These are phyloP conservation scores for Tachysurus vachellii DNA, from an alignment of 2,113 vertebrate genomes.

Conservation along the genomic window DNA sequence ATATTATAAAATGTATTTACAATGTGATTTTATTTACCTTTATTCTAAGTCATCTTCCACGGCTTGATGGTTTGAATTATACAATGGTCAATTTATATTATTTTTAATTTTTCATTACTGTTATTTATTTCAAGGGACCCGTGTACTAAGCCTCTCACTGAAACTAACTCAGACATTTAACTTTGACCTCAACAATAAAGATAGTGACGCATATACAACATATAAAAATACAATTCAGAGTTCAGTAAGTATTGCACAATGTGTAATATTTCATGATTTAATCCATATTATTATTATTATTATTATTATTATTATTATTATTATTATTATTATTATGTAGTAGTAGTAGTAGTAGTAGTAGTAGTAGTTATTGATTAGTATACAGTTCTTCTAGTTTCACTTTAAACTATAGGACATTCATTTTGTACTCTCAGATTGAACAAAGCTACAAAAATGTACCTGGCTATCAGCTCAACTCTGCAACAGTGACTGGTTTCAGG, in stretches of 20 bases:
- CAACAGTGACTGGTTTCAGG: slow-evolving; percentile 31
- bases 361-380: too few species aligned
- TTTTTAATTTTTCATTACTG: too few species aligned
- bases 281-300: not conserved
- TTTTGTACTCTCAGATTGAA: not conserved
- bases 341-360: not conserved
- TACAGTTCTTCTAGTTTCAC: not conserved
- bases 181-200: not conserved
- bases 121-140: too few species aligned
- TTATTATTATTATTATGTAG: not conserved
- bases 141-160: not conserved
- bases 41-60: too few species aligned
- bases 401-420: not conserved
- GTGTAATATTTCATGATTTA: too few species aligned
- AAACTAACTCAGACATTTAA: not conserved
- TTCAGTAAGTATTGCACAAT: too few species aligned
- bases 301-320: not conserved
- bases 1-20: not conserved
- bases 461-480: not conserved
- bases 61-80: too few species aligned
- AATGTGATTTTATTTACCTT: too few species aligned
- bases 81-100: too few species aligned
- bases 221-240: not conserved
- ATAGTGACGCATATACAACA: not conserved
- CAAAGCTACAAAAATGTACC: not conserved